Percentiles rank a stretch among this genome's conserved stretches.
Evolutionary conservation across 2,888 invertebrate species (phyloP).

Genomic region (Tenthredo scrophulariae): DNA sequence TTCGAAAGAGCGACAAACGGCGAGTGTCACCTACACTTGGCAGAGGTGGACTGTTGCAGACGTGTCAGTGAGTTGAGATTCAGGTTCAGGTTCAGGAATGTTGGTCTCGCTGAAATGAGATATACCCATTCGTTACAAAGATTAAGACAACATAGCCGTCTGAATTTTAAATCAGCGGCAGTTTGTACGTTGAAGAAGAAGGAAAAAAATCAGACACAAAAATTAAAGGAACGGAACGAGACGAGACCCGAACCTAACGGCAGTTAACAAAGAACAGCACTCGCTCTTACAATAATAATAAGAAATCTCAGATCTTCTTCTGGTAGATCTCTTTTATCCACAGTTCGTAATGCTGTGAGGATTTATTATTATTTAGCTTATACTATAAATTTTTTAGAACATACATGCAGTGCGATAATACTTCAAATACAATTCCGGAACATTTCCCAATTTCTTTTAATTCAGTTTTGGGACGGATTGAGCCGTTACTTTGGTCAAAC

Average conservation of each 20-base stretch:
- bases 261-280: background rate
- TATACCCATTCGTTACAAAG: constrained; percentile 66
- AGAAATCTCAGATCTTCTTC: background rate
- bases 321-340: background rate
- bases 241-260: background rate
- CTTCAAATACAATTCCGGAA: background rate
- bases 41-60: constrained; percentile 88
- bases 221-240: background rate
- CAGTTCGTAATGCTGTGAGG: background rate
- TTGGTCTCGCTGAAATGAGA: constrained; percentile 93
- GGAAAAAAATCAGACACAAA: background rate
- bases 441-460: background rate
- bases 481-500: too few relatives aligned
- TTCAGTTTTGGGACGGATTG: background rate
- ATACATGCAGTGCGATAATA: constrained; percentile 44
- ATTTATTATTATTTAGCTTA: background rate
- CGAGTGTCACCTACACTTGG: constrained; percentile 90
- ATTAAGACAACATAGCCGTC: background rate
- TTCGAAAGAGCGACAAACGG: constrained; percentile 69
- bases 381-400: constrained; percentile 9
- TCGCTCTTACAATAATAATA: background rate
- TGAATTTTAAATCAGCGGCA: background rate
- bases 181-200: background rate
- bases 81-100: constrained; percentile 98
- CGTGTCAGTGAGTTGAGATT: constrained; percentile 93